A percentile compares a stretch with the other conserved stretches of the same genome.
These are phyloP conservation scores for Tenualosa thibaudeaui DNA, from an alignment of 2,797 vertebrate species.

Conservation along the genomic window DNA sequence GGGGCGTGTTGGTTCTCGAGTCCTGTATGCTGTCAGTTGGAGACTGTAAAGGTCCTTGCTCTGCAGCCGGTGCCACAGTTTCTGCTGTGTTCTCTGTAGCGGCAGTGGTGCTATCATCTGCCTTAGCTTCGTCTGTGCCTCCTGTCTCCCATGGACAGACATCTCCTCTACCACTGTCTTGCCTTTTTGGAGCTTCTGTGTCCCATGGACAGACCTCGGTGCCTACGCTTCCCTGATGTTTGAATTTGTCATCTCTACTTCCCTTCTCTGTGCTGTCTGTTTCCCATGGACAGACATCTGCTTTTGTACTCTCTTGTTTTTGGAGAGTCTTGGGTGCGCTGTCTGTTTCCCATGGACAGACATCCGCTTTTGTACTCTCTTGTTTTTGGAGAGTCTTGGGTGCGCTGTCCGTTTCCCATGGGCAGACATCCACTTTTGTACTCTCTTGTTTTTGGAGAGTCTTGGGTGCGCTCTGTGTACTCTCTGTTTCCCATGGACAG, in stretches of 20 bases:
- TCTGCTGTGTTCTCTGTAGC: neutral
- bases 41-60: neutral
- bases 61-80: neutral
- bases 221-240: neutral
- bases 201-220: conserved; percentile 34
- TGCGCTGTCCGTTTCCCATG: conserved; percentile 38
- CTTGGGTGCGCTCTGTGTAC: conserved; percentile 27
- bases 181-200: conserved; percentile 30
- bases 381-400: neutral
- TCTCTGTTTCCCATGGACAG: conserved; percentile 12
- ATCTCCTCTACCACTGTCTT: conserved; percentile 45
- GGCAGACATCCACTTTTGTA: conserved; percentile 20
- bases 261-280: neutral
- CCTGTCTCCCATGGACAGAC: conserved; percentile 62
- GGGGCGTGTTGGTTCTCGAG: conserved; percentile 57
- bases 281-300: conserved; percentile 43
- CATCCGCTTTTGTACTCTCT: neutral
- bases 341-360: conserved; percentile 47
- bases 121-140: conserved; percentile 1
- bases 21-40: conserved; percentile 35
- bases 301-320: neutral
- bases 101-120: conserved; percentile 14
- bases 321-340: neutral
- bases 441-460: neutral
- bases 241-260: neutral